Conservation (phyloP, 2,113 vertebrate genomes). For the Crocuta crocuta region DNA sequence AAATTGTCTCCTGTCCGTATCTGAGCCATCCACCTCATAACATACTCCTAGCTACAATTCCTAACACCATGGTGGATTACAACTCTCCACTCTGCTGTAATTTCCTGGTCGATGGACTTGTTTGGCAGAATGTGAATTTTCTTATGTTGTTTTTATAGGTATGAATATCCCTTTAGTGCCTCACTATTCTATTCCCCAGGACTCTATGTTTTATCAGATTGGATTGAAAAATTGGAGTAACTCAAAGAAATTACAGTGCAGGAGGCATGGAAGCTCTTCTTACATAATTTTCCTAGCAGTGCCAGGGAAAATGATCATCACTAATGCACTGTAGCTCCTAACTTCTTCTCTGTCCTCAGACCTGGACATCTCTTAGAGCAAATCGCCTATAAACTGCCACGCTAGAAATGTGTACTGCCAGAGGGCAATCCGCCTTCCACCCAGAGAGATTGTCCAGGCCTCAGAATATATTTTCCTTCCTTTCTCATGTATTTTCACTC, state of each 20-base stretch:
- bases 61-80: not conserved
- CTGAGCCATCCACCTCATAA: not conserved
- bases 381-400: not conserved
- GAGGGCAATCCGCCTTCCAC: not conserved
- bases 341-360: not conserved
- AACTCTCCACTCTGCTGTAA: not conserved
- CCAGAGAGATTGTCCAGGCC: not conserved
- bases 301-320: not conserved
- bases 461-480: not conserved
- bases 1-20: not conserved
- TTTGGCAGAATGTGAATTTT: not conserved
- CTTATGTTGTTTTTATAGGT: not conserved
- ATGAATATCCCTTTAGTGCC: not conserved
- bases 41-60: not conserved
- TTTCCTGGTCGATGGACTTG: not conserved
- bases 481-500: not conserved
- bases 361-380: not conserved
- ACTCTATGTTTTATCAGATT: not conserved
- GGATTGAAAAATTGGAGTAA: not conserved
- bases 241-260: not conserved
- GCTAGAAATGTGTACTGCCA: not conserved
- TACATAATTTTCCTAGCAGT: not conserved
- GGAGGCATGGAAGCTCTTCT: not conserved
- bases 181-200: not conserved
- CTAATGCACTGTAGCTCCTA: not conserved